Conservation (phyloP, 2,888 invertebrate genomes). For the Aphodius granarius region DNA sequence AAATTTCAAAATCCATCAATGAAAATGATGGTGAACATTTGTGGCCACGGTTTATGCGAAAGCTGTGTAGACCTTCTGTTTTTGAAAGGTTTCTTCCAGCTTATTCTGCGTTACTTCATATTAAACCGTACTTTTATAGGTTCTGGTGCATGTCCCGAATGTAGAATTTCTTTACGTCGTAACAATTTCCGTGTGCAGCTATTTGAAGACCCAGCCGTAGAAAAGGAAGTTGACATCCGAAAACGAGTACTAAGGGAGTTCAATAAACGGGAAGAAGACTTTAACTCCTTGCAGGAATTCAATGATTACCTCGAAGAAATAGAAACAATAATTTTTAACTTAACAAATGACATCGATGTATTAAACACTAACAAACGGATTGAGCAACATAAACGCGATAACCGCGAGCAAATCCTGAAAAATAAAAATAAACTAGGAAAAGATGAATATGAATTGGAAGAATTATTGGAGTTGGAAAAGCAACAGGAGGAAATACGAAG, state of each 20-base stretch:
- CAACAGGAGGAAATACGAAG: slow-evolving; percentile 74
- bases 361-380: slow-evolving; percentile 87
- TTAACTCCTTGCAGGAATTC: slow-evolving; percentile 77
- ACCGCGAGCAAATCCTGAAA: slow-evolving; percentile 80
- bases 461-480: slow-evolving; percentile 79
- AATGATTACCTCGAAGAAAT: slow-evolving; percentile 97
- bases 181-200: slow-evolving; percentile 92
- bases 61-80: slow-evolving; percentile 96
- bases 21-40: slow-evolving; percentile 96
- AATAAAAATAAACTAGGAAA: slow-evolving; percentile 76
- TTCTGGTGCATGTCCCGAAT: slow-evolving; percentile 93
- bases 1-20: slow-evolving; percentile 96
- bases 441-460: slow-evolving; percentile 86
- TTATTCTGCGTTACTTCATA: too few relatives aligned
- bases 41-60: slow-evolving; percentile 97
- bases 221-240: slow-evolving; percentile 96
- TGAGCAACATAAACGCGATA: slow-evolving; percentile 89
- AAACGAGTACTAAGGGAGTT: slow-evolving; percentile 86
- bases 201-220: slow-evolving; percentile 95
- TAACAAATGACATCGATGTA: slow-evolving; percentile 87
- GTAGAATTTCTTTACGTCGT: slow-evolving; percentile 82
- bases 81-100: slow-evolving; percentile 95
- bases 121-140: too few relatives aligned
- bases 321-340: slow-evolving; percentile 88
- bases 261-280: slow-evolving; percentile 95